Evolutionary conservation across 2,113 vertebrate genomes (phyloP).

Genomic region (human (Homo sapiens)): GRCh38 chr2:50478001-50478500

Average conservation of each 20-base stretch:
- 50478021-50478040: not conserved
- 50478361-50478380: not conserved
- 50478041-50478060: not conserved
- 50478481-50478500: not conserved
- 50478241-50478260: conserved; percentile 9
- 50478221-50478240: not conserved
- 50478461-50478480: not conserved
- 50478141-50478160: not conserved
- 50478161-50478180: not conserved
- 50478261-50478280: conserved; percentile 1
- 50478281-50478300: not conserved
- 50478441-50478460: not conserved
- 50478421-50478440: not conserved
- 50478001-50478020: not conserved
- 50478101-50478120: not conserved
- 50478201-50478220: not conserved
- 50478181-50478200: not conserved
- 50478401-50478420: not conserved
- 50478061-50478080: not conserved
- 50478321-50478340: not conserved
- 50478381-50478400: not conserved
- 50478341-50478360: not conserved
- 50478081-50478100: not conserved
- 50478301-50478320: not conserved
- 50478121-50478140: not conserved